phyloP scores from a whole-genome alignment of 1,140 invertebrate species.

The Drosophila parabipectinata region DNA sequence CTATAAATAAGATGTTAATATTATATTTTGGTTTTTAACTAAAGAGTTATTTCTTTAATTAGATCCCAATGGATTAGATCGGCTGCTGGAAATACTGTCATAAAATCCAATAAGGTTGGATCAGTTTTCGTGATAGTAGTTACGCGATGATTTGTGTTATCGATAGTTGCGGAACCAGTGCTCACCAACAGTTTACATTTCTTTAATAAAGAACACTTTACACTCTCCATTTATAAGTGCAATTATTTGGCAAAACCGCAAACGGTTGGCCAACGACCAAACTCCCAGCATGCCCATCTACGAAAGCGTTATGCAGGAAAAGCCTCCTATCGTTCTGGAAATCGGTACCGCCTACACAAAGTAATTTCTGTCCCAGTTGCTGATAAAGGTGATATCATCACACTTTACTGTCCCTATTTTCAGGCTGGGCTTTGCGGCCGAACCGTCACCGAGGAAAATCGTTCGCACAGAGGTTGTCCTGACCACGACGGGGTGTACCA shows the following conservation, averaged over 20 bases:
- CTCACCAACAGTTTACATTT: background rate
- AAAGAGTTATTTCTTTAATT: too few species aligned
- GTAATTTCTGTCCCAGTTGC: conserved; percentile 85
- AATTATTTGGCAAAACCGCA: conserved; percentile 1
- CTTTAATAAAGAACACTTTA: background rate
- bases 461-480: conserved; percentile 91
- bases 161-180: background rate
- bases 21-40: too few species aligned
- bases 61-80: too few species aligned
- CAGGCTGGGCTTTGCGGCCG: conserved; percentile 96
- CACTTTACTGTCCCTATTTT: conserved; percentile 42
- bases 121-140: too few species aligned
- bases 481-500: conserved; percentile 86
- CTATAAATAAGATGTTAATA: too few species aligned
- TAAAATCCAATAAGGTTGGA: too few species aligned
- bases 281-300: conserved; percentile 87
- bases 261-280: too few species aligned
- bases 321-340: conserved; percentile 95
- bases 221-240: background rate
- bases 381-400: conserved; percentile 60
- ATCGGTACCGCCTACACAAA: conserved; percentile 97
- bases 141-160: background rate
- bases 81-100: too few species aligned
- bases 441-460: conserved; percentile 93
- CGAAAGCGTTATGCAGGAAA: conserved; percentile 92